Base-by-base conservation (phyloP, 2,797 vertebrate species). In the Rhincodon typus region DNA sequence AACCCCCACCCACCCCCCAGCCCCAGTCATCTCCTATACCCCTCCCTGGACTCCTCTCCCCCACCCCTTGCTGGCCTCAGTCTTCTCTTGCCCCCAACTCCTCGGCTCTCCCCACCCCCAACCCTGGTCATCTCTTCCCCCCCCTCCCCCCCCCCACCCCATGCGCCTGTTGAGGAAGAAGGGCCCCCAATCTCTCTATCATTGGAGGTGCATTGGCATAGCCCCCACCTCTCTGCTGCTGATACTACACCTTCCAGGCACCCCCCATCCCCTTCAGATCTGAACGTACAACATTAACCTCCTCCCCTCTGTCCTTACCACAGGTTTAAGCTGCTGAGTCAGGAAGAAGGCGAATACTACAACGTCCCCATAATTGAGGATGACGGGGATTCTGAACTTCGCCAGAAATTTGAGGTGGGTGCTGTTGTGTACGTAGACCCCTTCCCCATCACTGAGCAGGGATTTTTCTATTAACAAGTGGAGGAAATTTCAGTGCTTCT, bases 281-380 rank as follows among this genome's bases (percentile, higher is more conserved):
- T 13, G 67, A 42, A 25, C 62, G 4, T 34, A 6, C 8, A 67
- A 21, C 21, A 25, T 8, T 69, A 69, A 93, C 23, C n/a, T 23
- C 7, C n/a, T 38, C 62, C n/a, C 53, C 46, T 95, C 66, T 0
- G 0, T 96, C 82, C 95, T 7, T 72, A 88, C 94, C 86, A 8
- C 96, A 99, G 99, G 99, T 99, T 99, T 97, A 99, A 99, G 96
- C 94, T 99, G 97, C 98, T 99, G 96, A 99, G 99, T 97, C 98
- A 99, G 96, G 99, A 99, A 96, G 99, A 99, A 97, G 99, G 99
- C 0, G 99, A 99, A 97, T 99, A 99, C 97, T 99, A 99, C 96
- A 99, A 99, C 0, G 99, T 99, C 8, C 99, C 99, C 95, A 99
- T 99, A 96, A 98, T 99, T 0, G 99, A 99, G 62, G 98, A 98